Evolutionary conservation across 2,113 vertebrate species (phyloP), one percentile per base, ranked within the genome.

Genomic region (Microtus ochrogaster): DNA sequence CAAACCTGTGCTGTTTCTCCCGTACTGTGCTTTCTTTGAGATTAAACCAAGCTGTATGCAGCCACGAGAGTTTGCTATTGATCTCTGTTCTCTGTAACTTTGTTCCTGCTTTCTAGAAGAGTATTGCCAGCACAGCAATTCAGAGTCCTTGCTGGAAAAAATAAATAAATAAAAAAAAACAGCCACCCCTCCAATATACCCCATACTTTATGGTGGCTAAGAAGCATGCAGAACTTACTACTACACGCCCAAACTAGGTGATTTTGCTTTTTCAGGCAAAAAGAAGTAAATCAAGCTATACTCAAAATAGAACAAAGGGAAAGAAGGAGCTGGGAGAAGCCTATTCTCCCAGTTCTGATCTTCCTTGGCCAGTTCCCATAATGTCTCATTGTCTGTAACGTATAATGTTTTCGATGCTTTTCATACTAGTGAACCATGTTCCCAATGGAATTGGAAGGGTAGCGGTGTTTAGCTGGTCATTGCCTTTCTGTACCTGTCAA

Each of bases 221-320:
- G 84, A 92, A 88, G 81, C 65, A 26, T 44, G 21, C 22, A 41
- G 28, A 36, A 47, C 92, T 93, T 61, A 10, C 89, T 72, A 14
- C 84, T 74, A n/a, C 52, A 79, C 3, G 22, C 49, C 41, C 82
- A 77, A 79, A 96, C 47, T 58, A 92, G 33, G 87, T 63, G 30
- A 89, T 95, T 92, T 91, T 88, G n/a, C 61, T 47, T 85, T 92
- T 70, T 81, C 26, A n/a, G 66, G 55, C 28, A 73, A 85, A 92
- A 94, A 85, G 81, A 79, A 84, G 16, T 85, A 86, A 94, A 85
- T 91, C 70, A 92, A 93, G 91, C 3, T 9, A 77, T 72, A 88
- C n/a, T 33, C 10, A 58, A 87, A 79, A 72, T 47, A 93, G 61
- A 96, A 55, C 74, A 90, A 41, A 90, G 1, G 30, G 33, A 93